Percentiles rank a stretch among this genome's conserved stretches.
Evolutionary conservation across 2,888 invertebrate genomes (phyloP).

Genomic region (Phorcus lineatus): DNA sequence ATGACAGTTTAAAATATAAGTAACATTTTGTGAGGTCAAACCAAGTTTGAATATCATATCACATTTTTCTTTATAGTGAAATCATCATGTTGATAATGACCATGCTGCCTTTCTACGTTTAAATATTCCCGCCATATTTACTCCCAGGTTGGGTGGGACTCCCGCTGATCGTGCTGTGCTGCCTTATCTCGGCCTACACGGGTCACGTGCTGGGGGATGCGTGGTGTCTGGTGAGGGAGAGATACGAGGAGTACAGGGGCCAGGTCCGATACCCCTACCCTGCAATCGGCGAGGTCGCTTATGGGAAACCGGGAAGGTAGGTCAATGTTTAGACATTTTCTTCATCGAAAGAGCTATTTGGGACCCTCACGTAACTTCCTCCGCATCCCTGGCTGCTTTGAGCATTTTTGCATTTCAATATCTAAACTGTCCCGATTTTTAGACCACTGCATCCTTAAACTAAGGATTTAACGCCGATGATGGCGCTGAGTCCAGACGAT

Average conservation of each 20-base stretch:
- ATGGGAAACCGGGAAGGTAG: constrained; percentile 78
- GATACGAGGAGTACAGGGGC: constrained; percentile 79
- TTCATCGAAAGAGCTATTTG: no score
- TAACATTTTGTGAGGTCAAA: not conserved
- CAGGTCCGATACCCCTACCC: constrained; percentile 87
- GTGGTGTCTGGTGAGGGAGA: constrained; percentile 86
- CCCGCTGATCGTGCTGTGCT: constrained; percentile 80
- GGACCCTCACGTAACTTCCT: no score
- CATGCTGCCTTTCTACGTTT: no score
- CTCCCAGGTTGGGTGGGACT: constrained; percentile 83
- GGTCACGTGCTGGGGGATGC: constrained; percentile 86
- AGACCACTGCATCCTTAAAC: no score
- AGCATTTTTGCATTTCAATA: no score
- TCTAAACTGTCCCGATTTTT: no score
- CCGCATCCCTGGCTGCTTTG: no score
- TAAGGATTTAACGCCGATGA: no score
- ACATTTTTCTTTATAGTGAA: no score
- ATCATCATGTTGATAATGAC: no score
- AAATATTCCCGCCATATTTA: no score
- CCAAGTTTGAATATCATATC: not conserved
- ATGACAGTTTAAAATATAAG: not conserved
- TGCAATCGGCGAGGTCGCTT: constrained; percentile 87
- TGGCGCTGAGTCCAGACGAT: no score
- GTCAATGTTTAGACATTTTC: not conserved
- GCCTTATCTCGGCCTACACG: constrained; percentile 84